Conservation (phyloP, 2,797 vertebrate species). For the Propithecus deckenii region DNA sequence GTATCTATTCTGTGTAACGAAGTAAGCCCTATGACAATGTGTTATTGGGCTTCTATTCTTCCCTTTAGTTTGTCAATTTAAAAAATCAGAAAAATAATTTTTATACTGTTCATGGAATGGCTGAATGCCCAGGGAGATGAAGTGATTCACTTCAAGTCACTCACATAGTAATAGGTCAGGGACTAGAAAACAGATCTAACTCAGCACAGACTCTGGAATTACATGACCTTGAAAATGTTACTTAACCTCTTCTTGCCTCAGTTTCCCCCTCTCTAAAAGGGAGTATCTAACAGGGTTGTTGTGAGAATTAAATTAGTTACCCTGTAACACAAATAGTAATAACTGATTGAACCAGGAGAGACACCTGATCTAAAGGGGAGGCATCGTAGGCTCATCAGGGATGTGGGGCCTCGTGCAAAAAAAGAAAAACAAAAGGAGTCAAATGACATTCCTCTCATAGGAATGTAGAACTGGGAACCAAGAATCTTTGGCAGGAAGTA, state of each 20-base stretch:
- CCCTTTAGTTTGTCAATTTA: background rate
- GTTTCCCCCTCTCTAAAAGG: background rate
- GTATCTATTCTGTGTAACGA: background rate
- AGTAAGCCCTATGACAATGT: background rate
- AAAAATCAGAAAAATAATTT: background rate
- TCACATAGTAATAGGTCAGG: background rate
- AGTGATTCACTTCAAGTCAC: background rate
- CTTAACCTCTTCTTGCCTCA: background rate
- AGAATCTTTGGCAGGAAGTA: background rate
- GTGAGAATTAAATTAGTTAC: conserved; percentile 1
- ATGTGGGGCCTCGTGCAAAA: background rate
- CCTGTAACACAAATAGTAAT: background rate
- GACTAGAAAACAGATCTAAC: background rate
- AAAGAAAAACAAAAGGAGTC: background rate
- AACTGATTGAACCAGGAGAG: background rate
- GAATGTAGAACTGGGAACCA: background rate
- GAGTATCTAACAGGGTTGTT: background rate
- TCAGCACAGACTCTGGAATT: background rate
- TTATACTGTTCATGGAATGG: background rate
- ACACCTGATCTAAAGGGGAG: background rate
- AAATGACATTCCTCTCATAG: background rate
- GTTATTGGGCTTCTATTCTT: background rate
- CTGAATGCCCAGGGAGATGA: background rate
- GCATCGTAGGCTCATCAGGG: background rate
- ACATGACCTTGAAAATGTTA: background rate